Conservation (phyloP, 2,888 invertebrate genomes). For the Plebejus anna region DNA sequence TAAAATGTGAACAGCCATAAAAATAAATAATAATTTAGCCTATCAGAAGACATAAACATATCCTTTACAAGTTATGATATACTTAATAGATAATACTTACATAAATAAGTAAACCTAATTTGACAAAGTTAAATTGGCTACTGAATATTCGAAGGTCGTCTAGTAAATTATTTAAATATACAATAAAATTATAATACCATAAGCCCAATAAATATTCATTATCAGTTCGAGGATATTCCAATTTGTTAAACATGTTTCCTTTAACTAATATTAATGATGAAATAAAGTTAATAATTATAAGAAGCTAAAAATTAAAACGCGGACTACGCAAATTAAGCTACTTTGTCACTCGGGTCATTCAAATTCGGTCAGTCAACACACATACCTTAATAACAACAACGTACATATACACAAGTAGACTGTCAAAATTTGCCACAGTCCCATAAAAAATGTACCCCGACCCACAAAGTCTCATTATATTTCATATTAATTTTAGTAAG, state of each 20-base stretch:
- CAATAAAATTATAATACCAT: slow-evolving; percentile 3
- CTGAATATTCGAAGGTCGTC: slow-evolving; percentile 1
- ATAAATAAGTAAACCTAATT: neutral
- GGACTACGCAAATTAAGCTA: neutral
- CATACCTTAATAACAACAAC: neutral
- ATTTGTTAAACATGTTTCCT: slow-evolving; percentile 7
- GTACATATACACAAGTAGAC: neutral
- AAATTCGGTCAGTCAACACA: too few species aligned
- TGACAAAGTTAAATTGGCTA: neutral
- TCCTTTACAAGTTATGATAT: neutral
- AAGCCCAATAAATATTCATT: slow-evolving; percentile 4
- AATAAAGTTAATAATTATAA: neutral
- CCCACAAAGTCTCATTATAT: slow-evolving; percentile 27
- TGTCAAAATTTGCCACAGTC: neutral
- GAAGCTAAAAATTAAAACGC: neutral
- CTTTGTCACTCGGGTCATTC: too few species aligned
- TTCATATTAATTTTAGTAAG: slow-evolving; percentile 31
- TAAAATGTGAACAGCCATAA: neutral
- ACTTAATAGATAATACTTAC: neutral
- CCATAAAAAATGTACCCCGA: slow-evolving; percentile 4
- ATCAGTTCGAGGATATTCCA: neutral
- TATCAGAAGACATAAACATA: neutral
- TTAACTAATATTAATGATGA: neutral
- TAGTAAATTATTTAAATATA: neutral
- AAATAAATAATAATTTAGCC: neutral